Base-by-base conservation (phyloP, 2,888 invertebrate genomes). In the Drosophila pegasa region DNA sequence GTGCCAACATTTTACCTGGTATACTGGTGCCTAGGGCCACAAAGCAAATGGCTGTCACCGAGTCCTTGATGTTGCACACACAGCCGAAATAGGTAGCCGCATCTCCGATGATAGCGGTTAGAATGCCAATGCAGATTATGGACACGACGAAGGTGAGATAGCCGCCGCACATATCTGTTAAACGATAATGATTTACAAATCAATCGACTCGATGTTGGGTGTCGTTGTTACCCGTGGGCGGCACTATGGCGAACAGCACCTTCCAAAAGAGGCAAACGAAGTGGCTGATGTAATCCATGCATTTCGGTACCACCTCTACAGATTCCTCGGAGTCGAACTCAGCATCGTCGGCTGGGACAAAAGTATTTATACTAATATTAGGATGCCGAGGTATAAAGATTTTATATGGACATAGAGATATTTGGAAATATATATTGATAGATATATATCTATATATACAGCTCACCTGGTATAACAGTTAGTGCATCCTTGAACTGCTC, bases 11-110 rank as follows among this genome's bases (percentile, higher is more conserved):
- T 12, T 16, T 93, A 98, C 98, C 98, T 93, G 99, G 99, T 93
- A 99, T 96, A 93, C 98, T 98, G 72, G 99, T 99, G 81, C 99
- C 99, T 75, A 99, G 94, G 12, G 99, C 99, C 20, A 99, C 99
- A 91, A 99, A 98, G 41, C 98, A 96, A 88, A 99, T 98, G 83
- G 99, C 99, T 50, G 99, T 99, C 76, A 99, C 98, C 7, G 98
- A 95, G 92, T 99, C 99, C 93, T 97, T 96, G 89, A 99, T 96
- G 79, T 99, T 99, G 59, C 99, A 94, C 27, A 98, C 98, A 93
- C 99, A 99, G 75, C 99, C 99, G 91, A 99, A 99, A 93, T 98
- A 97, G 1, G 98, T 97, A 4, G 99, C 99, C 47, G 99, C 94
- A 93, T 99, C 99, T 20, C 99, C 99, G 87, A 99, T 99, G 78